Percentiles rank a stretch among this genome's conserved stretches.
phyloP scores from a whole-genome alignment of 2,888 invertebrate species.

The Latrodectus elegans region DNA sequence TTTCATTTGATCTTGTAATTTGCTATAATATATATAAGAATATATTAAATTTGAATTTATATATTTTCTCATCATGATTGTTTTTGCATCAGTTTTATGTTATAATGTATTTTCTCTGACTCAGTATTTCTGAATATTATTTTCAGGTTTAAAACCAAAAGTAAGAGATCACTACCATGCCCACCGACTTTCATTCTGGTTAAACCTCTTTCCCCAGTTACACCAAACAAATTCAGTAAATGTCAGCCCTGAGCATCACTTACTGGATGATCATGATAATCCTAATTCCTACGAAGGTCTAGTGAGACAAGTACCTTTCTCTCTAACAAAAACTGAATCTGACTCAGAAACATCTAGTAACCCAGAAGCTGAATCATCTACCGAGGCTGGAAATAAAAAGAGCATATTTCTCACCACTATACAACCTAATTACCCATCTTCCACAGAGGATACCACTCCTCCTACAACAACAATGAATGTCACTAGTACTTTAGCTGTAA shows the following conservation, averaged over 20 bases:
- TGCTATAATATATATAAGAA: too few relatives aligned
- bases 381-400: neutral
- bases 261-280: conserved; percentile 87
- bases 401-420: conserved; percentile 17
- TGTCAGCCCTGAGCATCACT: conserved; percentile 72
- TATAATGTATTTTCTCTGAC: neutral
- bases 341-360: conserved; percentile 3
- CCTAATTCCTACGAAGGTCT: conserved; percentile 91
- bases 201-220: conserved; percentile 92
- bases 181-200: conserved; percentile 95
- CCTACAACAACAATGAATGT: conserved; percentile 74
- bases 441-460: conserved; percentile 27
- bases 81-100: neutral
- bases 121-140: too few relatives aligned
- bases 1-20: too few relatives aligned
- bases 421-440: conserved; percentile 5
- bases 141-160: conserved; percentile 90
- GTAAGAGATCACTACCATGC: conserved; percentile 95
- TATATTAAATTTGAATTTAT: too few relatives aligned
- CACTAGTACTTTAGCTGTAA: conserved; percentile 67
- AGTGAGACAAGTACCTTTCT: conserved; percentile 79
- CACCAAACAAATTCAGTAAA: conserved; percentile 72
- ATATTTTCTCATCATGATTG: too few relatives aligned
- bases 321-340: neutral
- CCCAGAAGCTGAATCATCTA: neutral